Conservation (phyloP, 2,888 invertebrate genomes). For the Himalopsyche kuldschensis region DNA sequence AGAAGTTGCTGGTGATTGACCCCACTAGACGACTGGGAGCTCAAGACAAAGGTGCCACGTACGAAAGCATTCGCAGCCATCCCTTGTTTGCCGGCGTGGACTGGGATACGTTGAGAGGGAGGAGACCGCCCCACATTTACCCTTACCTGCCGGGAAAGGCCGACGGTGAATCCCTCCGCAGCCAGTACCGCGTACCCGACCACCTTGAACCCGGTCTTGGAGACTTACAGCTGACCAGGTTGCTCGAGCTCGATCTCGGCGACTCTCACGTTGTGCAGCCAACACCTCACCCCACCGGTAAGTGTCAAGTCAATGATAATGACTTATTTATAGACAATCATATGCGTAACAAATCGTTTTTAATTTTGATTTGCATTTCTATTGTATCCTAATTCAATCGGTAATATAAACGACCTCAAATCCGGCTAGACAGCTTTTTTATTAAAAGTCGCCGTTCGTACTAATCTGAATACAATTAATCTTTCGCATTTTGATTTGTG, state of each 20-base stretch:
- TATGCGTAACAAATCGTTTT: neutral
- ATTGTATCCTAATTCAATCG: neutral
- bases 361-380: neutral
- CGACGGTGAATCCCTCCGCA: constrained; percentile 68
- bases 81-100: constrained; percentile 82
- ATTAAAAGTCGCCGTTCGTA: neutral
- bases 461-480: neutral
- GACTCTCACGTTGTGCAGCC: constrained; percentile 40
- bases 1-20: constrained; percentile 80
- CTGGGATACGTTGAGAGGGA: constrained; percentile 77
- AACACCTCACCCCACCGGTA: constrained; percentile 14
- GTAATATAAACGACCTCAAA: neutral
- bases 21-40: constrained; percentile 82
- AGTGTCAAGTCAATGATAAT: neutral
- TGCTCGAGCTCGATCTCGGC: constrained; percentile 73
- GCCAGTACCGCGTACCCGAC: constrained; percentile 72
- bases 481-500: neutral
- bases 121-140: constrained; percentile 80
- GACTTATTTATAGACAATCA: neutral
- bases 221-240: constrained; percentile 75
- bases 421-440: neutral
- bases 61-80: constrained; percentile 83
- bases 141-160: constrained; percentile 76
- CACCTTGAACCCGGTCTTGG: constrained; percentile 86
- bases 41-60: constrained; percentile 68